phyloP scores from a whole-genome alignment of 2,797 vertebrate species.

The Pangasius djambal region DNA sequence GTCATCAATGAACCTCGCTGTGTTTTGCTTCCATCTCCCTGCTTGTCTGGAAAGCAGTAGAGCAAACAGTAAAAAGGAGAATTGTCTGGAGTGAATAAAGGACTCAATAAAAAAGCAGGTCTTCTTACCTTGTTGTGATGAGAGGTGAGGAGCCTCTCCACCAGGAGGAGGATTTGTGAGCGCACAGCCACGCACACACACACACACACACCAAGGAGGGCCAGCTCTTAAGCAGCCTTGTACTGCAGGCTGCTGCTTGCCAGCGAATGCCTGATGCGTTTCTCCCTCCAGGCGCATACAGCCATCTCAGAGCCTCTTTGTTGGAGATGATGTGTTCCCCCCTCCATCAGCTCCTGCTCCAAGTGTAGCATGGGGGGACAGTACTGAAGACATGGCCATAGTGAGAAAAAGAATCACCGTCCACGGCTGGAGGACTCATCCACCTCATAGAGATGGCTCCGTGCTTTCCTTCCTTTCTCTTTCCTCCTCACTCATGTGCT shows the following conservation, averaged over 20 bases:
- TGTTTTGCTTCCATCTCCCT: slow-evolving; percentile 55
- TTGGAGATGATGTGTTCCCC: slow-evolving; percentile 71
- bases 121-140: slow-evolving; percentile 75
- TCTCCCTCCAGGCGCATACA: slow-evolving; percentile 83
- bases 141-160: slow-evolving; percentile 72
- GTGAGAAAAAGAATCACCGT: slow-evolving; percentile 66
- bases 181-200: slow-evolving; percentile 61
- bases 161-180: slow-evolving; percentile 65
- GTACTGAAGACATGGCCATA: slow-evolving; percentile 68
- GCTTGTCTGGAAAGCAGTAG: slow-evolving; percentile 40
- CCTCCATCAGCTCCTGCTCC: slow-evolving; percentile 64
- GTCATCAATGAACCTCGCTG: slow-evolving; percentile 65
- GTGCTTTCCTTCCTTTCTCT: slow-evolving; percentile 44
- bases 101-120: slow-evolving; percentile 49
- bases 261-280: slow-evolving; percentile 81
- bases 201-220: slow-evolving; percentile 57
- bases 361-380: slow-evolving; percentile 55
- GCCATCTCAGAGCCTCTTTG: slow-evolving; percentile 80
- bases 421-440: slow-evolving; percentile 71
- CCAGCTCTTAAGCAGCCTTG: slow-evolving; percentile 74
- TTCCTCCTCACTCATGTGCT: slow-evolving; percentile 49
- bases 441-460: slow-evolving; percentile 64
- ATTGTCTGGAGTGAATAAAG: slow-evolving; percentile 54
- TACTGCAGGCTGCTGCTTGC: slow-evolving; percentile 88
- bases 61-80: slow-evolving; percentile 43